Conservation (phyloP, 2,888 invertebrate species). For the Parnassius apollo region DNA sequence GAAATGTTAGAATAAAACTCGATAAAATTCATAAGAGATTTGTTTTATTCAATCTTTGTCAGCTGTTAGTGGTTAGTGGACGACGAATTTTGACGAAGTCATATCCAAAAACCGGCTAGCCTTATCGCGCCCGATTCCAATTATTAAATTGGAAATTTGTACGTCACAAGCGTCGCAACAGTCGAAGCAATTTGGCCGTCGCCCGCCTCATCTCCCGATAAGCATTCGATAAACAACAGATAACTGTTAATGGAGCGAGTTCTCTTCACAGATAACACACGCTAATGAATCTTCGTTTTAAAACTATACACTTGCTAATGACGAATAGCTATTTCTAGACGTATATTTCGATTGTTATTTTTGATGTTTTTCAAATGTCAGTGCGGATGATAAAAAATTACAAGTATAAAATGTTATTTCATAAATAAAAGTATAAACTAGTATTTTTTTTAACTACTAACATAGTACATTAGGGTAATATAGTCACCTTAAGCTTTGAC, state of each 20-base stretch:
- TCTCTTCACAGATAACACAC: slow-evolving; percentile 56
- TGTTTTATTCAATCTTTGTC: no score
- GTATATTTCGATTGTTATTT: background rate
- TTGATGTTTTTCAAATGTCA: background rate
- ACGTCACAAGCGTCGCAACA: slow-evolving; percentile 44
- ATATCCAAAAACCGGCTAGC: background rate
- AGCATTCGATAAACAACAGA: slow-evolving; percentile 55
- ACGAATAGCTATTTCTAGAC: slow-evolving; percentile 34
- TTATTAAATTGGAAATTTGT: slow-evolving; percentile 54
- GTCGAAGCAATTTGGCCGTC: slow-evolving; percentile 49
- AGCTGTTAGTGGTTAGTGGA: no score
- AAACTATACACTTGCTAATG: slow-evolving; percentile 38
- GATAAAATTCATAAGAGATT: no score
- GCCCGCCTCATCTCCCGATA: slow-evolving; percentile 57
- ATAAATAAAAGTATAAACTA: no score
- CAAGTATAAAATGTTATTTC: no score
- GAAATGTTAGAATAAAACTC: no score
- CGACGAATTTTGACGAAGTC: background rate
- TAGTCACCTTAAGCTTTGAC: no score
- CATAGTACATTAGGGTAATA: no score
- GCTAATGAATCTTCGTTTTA: slow-evolving; percentile 61
- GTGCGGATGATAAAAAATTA: no score
- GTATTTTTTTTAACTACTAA: no score
- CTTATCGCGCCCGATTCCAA: slow-evolving; percentile 32
- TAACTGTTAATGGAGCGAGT: slow-evolving; percentile 62